Base-by-base conservation (phyloP, 23 tunicate genomes). In the Botrylloides violaceus region DNA sequence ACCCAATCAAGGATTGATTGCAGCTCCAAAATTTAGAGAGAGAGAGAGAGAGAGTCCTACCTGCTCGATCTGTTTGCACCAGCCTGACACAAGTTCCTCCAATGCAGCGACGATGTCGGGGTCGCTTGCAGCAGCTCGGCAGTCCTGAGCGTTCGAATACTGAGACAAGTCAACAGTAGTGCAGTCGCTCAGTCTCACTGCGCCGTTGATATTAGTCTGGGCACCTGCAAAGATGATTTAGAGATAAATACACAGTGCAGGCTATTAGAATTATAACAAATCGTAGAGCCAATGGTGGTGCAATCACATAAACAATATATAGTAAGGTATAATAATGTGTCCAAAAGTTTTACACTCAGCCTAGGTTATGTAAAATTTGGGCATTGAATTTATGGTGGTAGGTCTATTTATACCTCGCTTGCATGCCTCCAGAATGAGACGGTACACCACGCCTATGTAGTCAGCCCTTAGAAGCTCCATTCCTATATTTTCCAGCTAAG, bases 31-130 rank as follows among this genome's bases (percentile, higher is more conserved):
- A 21, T 21, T 28, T 29, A 19, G 12, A 20, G 27, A 25, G 4
- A 24, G 53, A 7, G 53, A 43, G 15, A 43, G 53, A 9, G 53
- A 43, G 12, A 9, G 12, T 63, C 70, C 3, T 27, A 89, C 97
- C 79, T 90, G 97, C 70, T 95, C 99, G 12, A 95, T 95, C 66
- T 95, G 99, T 43, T 95, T 95, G 66, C 96, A 68, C 99, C 99
- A 95, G 2, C 95, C 95, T 20, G 83, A 79, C 59, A 95, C 95
- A 49, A 95, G 83, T 53, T 82, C 83, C 66, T 95, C 99, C 3
- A 95, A 55, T 38, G 94, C 85, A 23, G 73, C 71, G 33, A 82
- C 86, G 1, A 75, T 61, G 20, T 87, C 99, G 39, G 92, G 80
- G 68, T 95, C 89, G 32, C 83, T 80, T 25, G 95, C 86, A 39